Conservation (phyloP, 2,888 invertebrate genomes). For the Drosophila fulvimacula region DNA sequence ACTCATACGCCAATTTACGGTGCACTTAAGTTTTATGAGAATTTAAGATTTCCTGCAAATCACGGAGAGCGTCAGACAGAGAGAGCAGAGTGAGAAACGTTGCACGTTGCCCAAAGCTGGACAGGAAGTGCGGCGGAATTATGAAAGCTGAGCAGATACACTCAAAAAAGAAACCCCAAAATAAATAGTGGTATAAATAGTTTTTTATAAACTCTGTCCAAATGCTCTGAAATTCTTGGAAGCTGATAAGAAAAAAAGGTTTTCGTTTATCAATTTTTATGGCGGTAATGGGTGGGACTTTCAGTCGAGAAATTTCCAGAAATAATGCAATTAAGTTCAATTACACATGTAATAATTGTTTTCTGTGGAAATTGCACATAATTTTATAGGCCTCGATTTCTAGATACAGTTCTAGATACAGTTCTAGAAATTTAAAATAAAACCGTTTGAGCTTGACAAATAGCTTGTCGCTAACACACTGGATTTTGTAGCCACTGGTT, state of each 20-base stretch:
- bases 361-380: not conserved
- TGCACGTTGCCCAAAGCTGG: conserved; percentile 41
- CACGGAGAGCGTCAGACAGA: conserved; percentile 22
- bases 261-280: not conserved
- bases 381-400: not conserved
- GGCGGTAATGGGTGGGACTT: conserved; percentile 7
- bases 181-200: conserved; percentile 26
- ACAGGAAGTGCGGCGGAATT: conserved; percentile 53
- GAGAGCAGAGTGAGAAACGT: conserved; percentile 9
- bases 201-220: conserved; percentile 8
- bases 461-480: conserved; percentile 23
- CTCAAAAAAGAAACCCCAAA: conserved; percentile 15
- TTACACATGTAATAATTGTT: not conserved
- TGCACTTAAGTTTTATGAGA: conserved; percentile 80
- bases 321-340: not conserved
- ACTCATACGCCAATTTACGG: conserved; percentile 78
- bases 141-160: conserved; percentile 18
- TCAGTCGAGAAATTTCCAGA: conserved; percentile 21
- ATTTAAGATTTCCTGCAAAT: conserved; percentile 80
- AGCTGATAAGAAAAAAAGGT: conserved; percentile 39
- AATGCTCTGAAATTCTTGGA: conserved; percentile 27
- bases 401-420: accelerated
- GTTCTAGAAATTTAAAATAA: conserved; percentile 1
- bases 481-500: not conserved
- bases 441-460: conserved; percentile 6